Percentiles rank a stretch among this genome's conserved stretches.
Conservation (phyloP, 2,113 vertebrate species). For the Upupa epops region DNA sequence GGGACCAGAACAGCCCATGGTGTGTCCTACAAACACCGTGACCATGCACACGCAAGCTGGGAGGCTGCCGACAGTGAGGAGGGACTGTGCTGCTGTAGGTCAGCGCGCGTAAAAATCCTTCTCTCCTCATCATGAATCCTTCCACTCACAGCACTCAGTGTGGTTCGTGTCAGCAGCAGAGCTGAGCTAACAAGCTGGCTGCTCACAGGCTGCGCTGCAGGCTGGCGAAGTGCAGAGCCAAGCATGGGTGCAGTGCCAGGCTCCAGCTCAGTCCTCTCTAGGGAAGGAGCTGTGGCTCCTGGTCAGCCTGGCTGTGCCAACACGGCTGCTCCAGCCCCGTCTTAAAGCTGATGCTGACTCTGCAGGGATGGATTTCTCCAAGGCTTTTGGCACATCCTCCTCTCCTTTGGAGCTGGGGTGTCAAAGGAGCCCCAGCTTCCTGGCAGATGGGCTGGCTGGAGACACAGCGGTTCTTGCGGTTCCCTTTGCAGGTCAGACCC, state of each 20-base stretch:
- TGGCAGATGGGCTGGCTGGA: background rate
- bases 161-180: background rate
- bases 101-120: background rate
- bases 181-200: background rate
- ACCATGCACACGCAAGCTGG: background rate
- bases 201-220: background rate
- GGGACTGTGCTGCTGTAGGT: too few species aligned
- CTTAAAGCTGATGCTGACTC: background rate
- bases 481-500: background rate
- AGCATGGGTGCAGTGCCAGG: too few species aligned
- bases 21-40: too few species aligned
- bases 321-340: background rate
- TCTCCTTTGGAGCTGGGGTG: background rate
- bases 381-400: background rate
- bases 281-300: background rate
- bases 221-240: background rate
- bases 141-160: rapidly evolving
- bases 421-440: background rate
- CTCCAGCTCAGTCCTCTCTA: background rate
- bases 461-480: rapidly evolving
- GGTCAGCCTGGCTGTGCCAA: background rate
- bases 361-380: background rate
- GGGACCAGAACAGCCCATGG: rapidly evolving
- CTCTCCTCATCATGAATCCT: background rate
- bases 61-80: background rate